Conservation (phyloP, 2,888 invertebrate genomes). For the Polydrusus cervinus region DNA sequence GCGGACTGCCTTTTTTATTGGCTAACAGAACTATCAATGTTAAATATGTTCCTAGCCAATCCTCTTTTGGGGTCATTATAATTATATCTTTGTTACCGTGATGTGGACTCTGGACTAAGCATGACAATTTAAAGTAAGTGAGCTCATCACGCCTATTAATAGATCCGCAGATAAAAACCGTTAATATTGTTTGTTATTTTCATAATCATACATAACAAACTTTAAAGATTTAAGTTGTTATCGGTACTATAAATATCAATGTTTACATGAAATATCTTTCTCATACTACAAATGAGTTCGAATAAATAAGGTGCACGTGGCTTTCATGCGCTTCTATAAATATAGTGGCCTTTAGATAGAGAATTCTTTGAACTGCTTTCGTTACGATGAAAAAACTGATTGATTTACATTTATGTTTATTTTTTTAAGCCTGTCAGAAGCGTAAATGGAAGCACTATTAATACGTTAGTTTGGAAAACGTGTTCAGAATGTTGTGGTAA, state of each 20-base stretch:
- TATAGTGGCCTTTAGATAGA: conserved; percentile 43
- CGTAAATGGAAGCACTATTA: conserved; percentile 12
- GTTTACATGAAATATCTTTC: conserved; percentile 41
- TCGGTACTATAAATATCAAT: conserved; percentile 38
- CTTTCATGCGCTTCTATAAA: conserved; percentile 40
- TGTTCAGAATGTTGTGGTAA: conserved; percentile 8
- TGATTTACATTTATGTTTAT: conserved; percentile 30
- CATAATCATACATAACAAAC: conserved; percentile 16
- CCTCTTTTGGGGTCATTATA: no score
- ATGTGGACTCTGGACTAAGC: no score
- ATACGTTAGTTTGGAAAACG: conserved; percentile 1
- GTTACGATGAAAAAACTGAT: conserved; percentile 24
- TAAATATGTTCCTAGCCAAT: no score
- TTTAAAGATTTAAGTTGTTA: conserved; percentile 8
- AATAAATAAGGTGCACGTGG: conserved; percentile 37
- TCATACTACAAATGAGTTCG: conserved; percentile 19
- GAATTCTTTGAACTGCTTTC: conserved; percentile 37
- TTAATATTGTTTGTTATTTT: conserved; percentile 10
- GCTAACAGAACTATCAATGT: no score
- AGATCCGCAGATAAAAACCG: conserved; percentile 8
- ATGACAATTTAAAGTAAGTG: neutral
- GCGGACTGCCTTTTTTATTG: no score
- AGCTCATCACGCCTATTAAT: conserved; percentile 12
- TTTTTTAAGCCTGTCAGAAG: conserved; percentile 26
- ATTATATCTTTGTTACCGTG: no score